Base-by-base conservation (phyloP, 2,113 vertebrate species). In the Antigone vipio region DNA sequence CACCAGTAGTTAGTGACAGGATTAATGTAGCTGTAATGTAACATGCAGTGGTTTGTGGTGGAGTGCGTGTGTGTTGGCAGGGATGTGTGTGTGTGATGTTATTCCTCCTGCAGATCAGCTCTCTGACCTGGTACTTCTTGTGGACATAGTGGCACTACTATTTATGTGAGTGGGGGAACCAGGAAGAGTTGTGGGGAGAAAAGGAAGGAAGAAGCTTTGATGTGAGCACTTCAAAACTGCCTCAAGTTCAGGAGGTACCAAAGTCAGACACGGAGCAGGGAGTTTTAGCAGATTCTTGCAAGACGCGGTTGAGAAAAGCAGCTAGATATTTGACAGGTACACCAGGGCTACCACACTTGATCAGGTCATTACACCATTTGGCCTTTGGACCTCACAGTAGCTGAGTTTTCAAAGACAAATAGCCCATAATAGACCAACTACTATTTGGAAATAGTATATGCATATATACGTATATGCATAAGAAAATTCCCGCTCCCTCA, bases 221-320 rank as follows among this genome's bases (percentile, higher is more conserved):
- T 30, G 8, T 59, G 29, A 11, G 40, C 49, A 6, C 5, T 82
- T 72, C 58, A 69, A 49, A 50, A 38, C 20, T 72, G 16, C 8
- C 5, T 53, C 11, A 82, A 32, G n/a, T 27, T 67, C 64, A 85
- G 26, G 15, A 44, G 11, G 12, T 44, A 86, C 6, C 19, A 9
- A 75, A 85, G 42, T 42, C 55, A 78, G 42, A 80, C 9, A 38
- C 0, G 0, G 17, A 47, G 15, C 0, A 0, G 1, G 10, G 23
- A 82, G 40, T n/a, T 29, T 78, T 40, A n/a, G 26, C 4, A 89
- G 45, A 60, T 60, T 77, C 69, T 91, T 93, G 24, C 19, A 91
- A 66, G 52, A 42, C 44, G 9, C 18, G 5, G 15, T 96, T 88
- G 53, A 85, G 20, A 85, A 84, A 91, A 85, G 26, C 45, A 86